A percentile compares a stretch with the other conserved stretches of the same genome.
These are phyloP conservation scores for Dryomyza anilis DNA, from an alignment of 2,888 invertebrate genomes.

Conservation along the genomic window DNA sequence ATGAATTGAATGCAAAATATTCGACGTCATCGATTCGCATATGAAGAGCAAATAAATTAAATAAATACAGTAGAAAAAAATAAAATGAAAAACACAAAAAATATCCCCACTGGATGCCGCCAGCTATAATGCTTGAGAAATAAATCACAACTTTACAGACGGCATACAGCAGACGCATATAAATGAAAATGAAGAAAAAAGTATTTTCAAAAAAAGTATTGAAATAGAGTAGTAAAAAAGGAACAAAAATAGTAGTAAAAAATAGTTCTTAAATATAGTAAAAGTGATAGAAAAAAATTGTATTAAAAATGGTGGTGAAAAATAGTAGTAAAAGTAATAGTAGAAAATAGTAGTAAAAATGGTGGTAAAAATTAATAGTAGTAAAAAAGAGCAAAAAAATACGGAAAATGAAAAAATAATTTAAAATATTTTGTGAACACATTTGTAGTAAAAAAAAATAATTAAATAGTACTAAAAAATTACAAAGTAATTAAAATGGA, in stretches of 20 bases:
- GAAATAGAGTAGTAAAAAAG: background rate
- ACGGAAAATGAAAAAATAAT: no score
- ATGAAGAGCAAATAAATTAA: background rate
- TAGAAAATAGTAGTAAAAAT: no score
- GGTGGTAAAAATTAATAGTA: no score
- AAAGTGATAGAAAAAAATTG: no score
- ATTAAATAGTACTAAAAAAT: no score
- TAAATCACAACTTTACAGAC: slow-evolving; percentile 24
- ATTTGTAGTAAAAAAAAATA: no score
- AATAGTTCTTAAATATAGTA: no score
- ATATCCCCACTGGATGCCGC: background rate
- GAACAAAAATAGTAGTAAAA: background rate
- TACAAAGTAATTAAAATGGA: no score
- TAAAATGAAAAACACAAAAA: background rate
- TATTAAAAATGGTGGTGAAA: no score
- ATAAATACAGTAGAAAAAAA: background rate
- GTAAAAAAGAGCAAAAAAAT: no score
- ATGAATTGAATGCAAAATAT: slow-evolving; percentile 11
- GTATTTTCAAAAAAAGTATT: background rate
- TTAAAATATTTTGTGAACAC: no score
- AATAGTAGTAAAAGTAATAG: no score
- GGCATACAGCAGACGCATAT: background rate
- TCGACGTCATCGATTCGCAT: background rate
- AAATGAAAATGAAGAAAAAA: background rate
- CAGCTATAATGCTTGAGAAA: slow-evolving; percentile 11